These are phyloP conservation scores for Drosophila busckii DNA, from an alignment of 1,140 invertebrate genomes.

Conservation along the genomic window DNA sequence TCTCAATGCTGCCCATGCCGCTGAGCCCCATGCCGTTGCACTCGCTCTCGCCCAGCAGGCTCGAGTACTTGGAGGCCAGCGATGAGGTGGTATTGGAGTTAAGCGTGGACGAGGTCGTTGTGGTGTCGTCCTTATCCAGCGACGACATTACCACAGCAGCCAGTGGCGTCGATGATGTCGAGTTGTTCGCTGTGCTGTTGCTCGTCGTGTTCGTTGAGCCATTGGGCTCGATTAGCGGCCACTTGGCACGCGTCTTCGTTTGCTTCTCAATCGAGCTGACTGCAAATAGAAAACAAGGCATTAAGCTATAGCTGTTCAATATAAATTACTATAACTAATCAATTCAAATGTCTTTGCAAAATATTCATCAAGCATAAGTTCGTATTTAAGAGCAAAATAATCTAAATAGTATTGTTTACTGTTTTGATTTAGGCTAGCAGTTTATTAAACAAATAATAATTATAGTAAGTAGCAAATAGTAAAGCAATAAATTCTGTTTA, in stretches of 20 bases:
- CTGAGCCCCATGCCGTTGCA: constrained; percentile 49
- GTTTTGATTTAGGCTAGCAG: no score
- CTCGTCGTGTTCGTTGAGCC: constrained; percentile 67
- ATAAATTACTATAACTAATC: no score
- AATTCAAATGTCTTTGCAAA: no score
- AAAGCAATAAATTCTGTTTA: no score
- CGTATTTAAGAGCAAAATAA: no score
- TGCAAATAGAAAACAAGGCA: constrained; percentile 11
- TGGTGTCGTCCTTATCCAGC: constrained; percentile 67
- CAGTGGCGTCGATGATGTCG: constrained; percentile 65
- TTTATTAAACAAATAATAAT: no score
- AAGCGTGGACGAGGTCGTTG: constrained; percentile 63
- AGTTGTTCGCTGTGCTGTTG: constrained; percentile 74
- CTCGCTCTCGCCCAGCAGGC: constrained; percentile 69
- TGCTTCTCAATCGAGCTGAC: constrained; percentile 78
- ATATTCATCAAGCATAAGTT: no score
- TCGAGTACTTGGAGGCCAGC: constrained; percentile 71
- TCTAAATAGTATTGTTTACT: no score
- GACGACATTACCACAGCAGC: constrained; percentile 68
- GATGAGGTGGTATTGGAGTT: constrained; percentile 74
- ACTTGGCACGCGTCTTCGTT: constrained; percentile 70
- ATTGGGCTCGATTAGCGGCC: constrained; percentile 73
- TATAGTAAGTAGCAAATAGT: no score
- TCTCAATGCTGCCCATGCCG: constrained; percentile 43
- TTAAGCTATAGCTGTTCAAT: no score